A percentile compares a stretch with the other conserved stretches of the same genome.
Evolutionary conservation across 2,113 vertebrate genomes (phyloP).

Genomic region (Leptocoma aspasia): DNA sequence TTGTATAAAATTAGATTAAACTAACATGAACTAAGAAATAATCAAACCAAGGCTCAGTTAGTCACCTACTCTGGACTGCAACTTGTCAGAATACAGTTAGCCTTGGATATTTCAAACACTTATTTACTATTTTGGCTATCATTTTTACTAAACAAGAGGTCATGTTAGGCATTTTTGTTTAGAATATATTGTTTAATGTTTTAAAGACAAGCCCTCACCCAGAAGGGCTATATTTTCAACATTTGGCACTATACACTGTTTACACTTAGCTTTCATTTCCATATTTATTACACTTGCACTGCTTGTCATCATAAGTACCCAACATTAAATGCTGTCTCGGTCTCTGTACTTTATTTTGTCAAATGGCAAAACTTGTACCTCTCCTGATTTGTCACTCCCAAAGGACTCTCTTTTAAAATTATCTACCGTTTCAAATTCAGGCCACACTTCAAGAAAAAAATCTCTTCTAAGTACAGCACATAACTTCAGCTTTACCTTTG

Average conservation of each 20-base stretch:
- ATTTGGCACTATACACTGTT: not conserved
- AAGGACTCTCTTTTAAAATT: not conserved
- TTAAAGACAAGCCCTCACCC: not conserved
- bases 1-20: not conserved
- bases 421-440: not conserved
- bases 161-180: not conserved
- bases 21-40: not conserved
- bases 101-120: not conserved
- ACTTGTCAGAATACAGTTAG: not conserved
- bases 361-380: not conserved
- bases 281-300: not conserved
- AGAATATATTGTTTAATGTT: not conserved
- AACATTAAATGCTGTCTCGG: not conserved
- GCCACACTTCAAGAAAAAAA: not conserved
- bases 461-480: not conserved
- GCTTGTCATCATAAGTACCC: not conserved
- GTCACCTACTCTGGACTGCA: not conserved
- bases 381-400: conserved; percentile 1
- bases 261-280: not conserved
- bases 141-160: not conserved
- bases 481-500: not conserved
- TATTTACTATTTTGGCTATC: not conserved
- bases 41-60: not conserved
- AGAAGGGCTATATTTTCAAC: not conserved
- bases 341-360: not conserved